A percentile compares a stretch with the other conserved stretches of the same genome.
phyloP scores from a whole-genome alignment of 2,888 invertebrate species.

The Caenorhabditis doughertyi region DNA sequence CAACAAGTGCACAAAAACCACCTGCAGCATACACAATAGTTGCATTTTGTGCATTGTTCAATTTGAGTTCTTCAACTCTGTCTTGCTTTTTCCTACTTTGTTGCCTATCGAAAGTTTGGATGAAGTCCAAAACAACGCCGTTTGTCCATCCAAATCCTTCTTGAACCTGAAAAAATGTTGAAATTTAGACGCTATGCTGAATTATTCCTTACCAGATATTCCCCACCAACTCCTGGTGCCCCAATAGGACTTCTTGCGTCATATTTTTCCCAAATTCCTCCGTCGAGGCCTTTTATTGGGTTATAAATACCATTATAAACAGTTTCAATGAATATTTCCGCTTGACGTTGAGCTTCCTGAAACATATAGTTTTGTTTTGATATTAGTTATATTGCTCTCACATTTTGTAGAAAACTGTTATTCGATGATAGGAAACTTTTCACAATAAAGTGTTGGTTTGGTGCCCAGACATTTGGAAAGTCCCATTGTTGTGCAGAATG shows the following conservation, averaged over 20 bases:
- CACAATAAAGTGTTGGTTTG: constrained; percentile 74
- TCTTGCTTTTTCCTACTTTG: background rate
- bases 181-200: background rate
- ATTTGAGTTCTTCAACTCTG: background rate
- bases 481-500: constrained; percentile 79
- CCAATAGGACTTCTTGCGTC: constrained; percentile 46
- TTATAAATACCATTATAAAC: constrained; percentile 74
- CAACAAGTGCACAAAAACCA: constrained; percentile 33
- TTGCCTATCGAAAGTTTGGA: constrained; percentile 56
- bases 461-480: constrained; percentile 81
- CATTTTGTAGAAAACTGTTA: constrained; percentile 31
- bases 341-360: constrained; percentile 66
- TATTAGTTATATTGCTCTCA: background rate
- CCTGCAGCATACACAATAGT: constrained; percentile 16
- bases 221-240: constrained; percentile 50
- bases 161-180: constrained; percentile 62
- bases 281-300: constrained; percentile 24
- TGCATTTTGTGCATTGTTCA: constrained; percentile 9
- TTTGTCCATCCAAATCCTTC: constrained; percentile 81
- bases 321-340: constrained; percentile 67
- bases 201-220: constrained; percentile 35
- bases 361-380: background rate
- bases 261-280: constrained; percentile 58
- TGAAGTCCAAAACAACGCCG: constrained; percentile 78
- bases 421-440: constrained; percentile 60